phyloP scores from a whole-genome alignment of 2,113 vertebrate genomes.

The Silurus meridionalis region DNA sequence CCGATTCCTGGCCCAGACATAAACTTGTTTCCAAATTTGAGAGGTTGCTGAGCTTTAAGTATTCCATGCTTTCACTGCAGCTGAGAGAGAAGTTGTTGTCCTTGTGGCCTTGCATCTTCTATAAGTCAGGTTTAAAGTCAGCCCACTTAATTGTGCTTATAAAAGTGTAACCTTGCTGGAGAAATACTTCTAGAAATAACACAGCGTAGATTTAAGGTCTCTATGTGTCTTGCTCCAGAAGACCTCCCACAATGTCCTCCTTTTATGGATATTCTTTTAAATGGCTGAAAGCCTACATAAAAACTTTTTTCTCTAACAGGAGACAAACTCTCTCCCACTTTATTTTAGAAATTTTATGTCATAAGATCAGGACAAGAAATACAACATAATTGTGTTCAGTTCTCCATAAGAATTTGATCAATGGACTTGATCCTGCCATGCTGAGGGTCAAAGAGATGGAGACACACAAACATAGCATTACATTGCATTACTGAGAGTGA shows the following conservation, averaged over 20 bases:
- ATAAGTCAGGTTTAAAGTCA: slow-evolving; percentile 19
- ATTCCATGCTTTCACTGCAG: slow-evolving; percentile 45
- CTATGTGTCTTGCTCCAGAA: neutral
- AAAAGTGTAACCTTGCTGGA: neutral
- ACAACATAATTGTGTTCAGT: neutral
- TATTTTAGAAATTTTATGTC: neutral
- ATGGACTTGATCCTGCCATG: slow-evolving; percentile 34
- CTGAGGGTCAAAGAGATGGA: slow-evolving; percentile 4
- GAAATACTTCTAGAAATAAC: neutral
- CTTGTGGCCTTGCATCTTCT: neutral
- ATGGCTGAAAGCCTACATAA: neutral
- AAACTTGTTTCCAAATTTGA: slow-evolving; percentile 29
- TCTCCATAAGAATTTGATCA: slow-evolving; percentile 37
- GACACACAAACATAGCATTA: neutral
- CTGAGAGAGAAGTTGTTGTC: slow-evolving; percentile 46
- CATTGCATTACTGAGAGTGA: neutral
- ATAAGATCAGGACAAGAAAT: neutral
- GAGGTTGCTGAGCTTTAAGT: slow-evolving; percentile 48
- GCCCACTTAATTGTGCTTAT: neutral
- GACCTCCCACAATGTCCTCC: neutral
- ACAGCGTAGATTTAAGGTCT: neutral
- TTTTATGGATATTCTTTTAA: neutral
- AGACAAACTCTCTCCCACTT: neutral
- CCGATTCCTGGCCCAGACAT: neutral
- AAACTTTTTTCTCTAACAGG: neutral